Base-by-base conservation (phyloP, 2,797 vertebrate species). In the Crypturellus tataupa region DNA sequence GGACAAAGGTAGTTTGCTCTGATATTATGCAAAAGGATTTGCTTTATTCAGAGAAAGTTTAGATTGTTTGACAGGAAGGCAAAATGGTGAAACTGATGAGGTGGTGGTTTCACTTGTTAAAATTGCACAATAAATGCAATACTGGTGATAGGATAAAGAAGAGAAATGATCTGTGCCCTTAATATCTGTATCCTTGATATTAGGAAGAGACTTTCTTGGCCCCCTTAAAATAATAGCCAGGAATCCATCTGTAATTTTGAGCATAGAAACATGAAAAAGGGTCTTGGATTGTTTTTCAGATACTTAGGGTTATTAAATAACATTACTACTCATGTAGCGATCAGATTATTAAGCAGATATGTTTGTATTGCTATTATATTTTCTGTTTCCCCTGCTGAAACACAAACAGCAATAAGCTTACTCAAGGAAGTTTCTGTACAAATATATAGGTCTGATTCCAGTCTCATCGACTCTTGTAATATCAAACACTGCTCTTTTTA, bases 401-500 rank as follows among this genome's bases (percentile, higher is more conserved):
- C 47, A 63, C 81, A 91, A 84, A 79, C 27, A 91, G 55, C 40
- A 92, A 58, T 47, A 69, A 69, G 29, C 27, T 33, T 46, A 37
- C 37, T 64, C 31, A 79, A 69, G 20, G 67, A 33, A 49, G 21
- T 90, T 96, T 87, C 84, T 93, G 35, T 78, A 55, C 51, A 92
- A 83, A 89, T 67, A 68, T 58, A 83, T 35, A 80, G 49, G 59
- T 27, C 44, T 69, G 39, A 73, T 83, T 83, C 56, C 60, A 63
- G 59, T 58, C 31, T 24, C 59, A 53, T 72, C 75, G 87, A 70
- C 67, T 87, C 49, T 14, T 60, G 29, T 37, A 42, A 62, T 89
- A 78, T 75, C 49, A 95, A 92, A 92, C 31, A 86, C 35, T 91
- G 79, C 80, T 95, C 84, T 65, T 81, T 93, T 96, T 72, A 94